phyloP scores from a whole-genome alignment of 2,888 invertebrate genomes.

The Encarsia formosa region DNA sequence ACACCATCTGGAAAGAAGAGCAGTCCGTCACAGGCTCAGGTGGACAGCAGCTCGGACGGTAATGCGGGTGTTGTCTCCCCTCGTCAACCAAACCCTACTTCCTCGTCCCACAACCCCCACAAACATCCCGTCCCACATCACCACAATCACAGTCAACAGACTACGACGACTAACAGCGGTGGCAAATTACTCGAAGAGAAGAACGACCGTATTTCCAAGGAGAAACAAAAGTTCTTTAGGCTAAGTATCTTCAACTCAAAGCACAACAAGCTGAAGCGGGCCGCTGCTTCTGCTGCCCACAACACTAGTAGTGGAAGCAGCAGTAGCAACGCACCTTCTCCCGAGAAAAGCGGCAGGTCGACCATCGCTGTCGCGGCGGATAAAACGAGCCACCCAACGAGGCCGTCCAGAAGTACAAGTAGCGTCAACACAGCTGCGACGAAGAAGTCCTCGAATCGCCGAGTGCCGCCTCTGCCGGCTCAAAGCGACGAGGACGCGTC shows the following conservation, averaged over 20 bases:
- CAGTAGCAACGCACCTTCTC: conserved; percentile 30
- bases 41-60: conserved; percentile 53
- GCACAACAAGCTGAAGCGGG: conserved; percentile 45
- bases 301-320: conserved; percentile 10
- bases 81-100: conserved; percentile 50
- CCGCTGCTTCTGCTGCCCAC: conserved; percentile 8
- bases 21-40: conserved; percentile 43
- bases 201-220: conserved; percentile 77
- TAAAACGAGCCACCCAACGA: neutral
- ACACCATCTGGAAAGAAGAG: conserved; percentile 14
- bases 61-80: conserved; percentile 54
- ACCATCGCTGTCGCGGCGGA: neutral
- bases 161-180: conserved; percentile 28
- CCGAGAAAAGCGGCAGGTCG: conserved; percentile 25
- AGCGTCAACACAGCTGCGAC: neutral
- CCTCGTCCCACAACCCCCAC: conserved; percentile 35
- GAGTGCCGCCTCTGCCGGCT: conserved; percentile 24
- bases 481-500: conserved; percentile 33
- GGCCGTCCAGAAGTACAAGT: neutral
- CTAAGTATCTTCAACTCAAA: conserved; percentile 74
- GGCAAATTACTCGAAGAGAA: conserved; percentile 56
- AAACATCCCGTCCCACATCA: conserved; percentile 30
- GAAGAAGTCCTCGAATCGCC: conserved; percentile 1
- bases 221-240: conserved; percentile 83
- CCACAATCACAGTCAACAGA: conserved; percentile 31